Percentiles rank a stretch among this genome's conserved stretches.
These are phyloP conservation scores for Therioaphis trifolii DNA, from an alignment of 2,888 invertebrate genomes.

Conservation along the genomic window DNA sequence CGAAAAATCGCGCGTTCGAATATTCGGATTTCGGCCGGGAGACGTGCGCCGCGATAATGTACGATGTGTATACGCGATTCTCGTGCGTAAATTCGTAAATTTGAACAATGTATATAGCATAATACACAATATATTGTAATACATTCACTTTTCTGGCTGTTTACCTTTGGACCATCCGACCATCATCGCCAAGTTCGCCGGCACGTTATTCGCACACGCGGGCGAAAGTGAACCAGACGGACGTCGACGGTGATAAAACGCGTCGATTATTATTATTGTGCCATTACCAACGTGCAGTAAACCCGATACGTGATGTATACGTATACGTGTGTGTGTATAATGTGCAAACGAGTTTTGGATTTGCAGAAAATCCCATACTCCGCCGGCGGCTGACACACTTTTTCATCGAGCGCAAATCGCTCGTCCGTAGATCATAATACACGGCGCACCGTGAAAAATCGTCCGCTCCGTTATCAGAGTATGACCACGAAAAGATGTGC, in stretches of 20 bases:
- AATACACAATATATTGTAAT: no score
- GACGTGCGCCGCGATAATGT: no score
- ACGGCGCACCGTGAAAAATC: conserved; percentile 23
- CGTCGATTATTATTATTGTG: neutral
- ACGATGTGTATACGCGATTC: no score
- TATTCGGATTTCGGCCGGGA: no score
- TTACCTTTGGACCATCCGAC: neutral
- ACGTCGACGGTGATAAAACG: conserved; percentile 10
- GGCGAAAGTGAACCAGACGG: conserved; percentile 38
- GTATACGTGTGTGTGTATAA: neutral
- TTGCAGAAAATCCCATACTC: neutral
- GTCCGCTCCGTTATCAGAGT: conserved; percentile 30
- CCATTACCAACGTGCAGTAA: neutral
- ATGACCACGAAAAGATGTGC: conserved; percentile 21
- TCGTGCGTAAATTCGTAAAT: no score
- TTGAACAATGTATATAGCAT: no score
- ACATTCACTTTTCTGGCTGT: conserved; percentile 36
- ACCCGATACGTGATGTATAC: neutral
- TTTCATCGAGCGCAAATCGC: neutral
- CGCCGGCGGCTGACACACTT: neutral
- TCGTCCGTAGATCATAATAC: neutral
- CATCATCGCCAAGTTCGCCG: neutral
- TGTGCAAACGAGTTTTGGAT: neutral
- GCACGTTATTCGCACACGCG: neutral
- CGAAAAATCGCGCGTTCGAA: no score